Conservation (phyloP, 2,797 vertebrate genomes). For the Chaetophractus vellerosus region DNA sequence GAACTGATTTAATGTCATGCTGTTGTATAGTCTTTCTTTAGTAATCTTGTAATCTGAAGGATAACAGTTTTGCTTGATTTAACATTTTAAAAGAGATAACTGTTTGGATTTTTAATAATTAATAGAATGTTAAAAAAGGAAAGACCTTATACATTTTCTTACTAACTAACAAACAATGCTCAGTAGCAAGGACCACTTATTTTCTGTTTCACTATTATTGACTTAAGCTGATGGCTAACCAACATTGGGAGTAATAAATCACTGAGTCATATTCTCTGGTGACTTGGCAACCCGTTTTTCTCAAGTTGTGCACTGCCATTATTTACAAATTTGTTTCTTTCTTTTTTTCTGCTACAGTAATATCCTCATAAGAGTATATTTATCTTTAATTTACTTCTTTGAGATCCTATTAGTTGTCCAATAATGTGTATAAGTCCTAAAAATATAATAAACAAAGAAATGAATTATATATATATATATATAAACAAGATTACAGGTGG, state of each 20-base stretch:
- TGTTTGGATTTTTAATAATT: neutral
- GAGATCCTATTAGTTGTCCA: constrained; percentile 14
- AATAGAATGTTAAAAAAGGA: neutral
- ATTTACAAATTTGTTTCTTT: neutral
- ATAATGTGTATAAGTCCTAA: constrained; percentile 1
- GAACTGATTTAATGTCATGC: neutral
- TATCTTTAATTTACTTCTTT: constrained; percentile 56
- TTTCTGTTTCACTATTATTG: neutral
- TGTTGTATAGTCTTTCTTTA: neutral
- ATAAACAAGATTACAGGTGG: neutral
- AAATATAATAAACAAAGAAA: neutral
- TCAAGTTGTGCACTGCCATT: neutral
- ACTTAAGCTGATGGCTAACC: neutral
- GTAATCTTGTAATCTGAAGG: neutral
- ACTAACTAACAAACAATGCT: neutral
- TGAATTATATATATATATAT: neutral
- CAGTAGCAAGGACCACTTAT: neutral
- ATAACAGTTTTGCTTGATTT: neutral
- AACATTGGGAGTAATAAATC: neutral
- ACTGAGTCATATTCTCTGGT: neutral
- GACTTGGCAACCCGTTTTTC: constrained; percentile 36
- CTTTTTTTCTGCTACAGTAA: neutral
- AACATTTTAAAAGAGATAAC: neutral
- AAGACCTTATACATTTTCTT: neutral
- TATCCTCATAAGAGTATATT: constrained; percentile 23